Evolutionary conservation across 2,113 vertebrate genomes (phyloP).

Genomic region (Pampusana beccarii): DNA sequence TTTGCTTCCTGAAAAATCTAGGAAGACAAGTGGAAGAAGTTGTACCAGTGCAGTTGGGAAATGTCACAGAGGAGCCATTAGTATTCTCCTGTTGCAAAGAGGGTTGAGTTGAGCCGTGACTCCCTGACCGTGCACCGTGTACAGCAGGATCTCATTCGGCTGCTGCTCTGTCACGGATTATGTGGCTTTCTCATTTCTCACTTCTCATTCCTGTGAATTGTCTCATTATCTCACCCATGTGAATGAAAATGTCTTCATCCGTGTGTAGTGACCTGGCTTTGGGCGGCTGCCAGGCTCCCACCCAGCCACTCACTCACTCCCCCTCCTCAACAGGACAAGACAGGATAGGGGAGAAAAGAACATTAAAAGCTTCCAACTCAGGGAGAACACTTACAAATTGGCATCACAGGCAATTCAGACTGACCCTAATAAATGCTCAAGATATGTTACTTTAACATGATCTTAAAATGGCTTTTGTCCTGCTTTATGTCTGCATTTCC

Average conservation of each 20-base stretch:
- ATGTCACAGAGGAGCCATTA: background rate
- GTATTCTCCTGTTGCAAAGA: background rate
- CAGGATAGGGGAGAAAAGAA: too few relatives aligned
- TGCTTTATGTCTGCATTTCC: too few relatives aligned
- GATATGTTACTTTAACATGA: too few relatives aligned
- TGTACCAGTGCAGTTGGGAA: background rate
- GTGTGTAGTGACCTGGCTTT: background rate
- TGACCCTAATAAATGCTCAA: too few relatives aligned
- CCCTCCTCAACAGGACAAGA: background rate
- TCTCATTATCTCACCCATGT: background rate
- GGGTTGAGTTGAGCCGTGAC: background rate
- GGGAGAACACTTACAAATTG: too few relatives aligned
- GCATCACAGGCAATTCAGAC: too few relatives aligned
- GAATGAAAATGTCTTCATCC: background rate
- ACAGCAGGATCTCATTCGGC: background rate
- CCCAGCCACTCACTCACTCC: background rate
- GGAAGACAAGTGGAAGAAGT: background rate
- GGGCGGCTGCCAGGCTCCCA: background rate
- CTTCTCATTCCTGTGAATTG: background rate
- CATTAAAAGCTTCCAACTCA: too few relatives aligned
- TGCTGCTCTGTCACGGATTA: background rate
- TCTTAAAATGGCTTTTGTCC: too few relatives aligned
- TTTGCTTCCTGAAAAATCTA: background rate
- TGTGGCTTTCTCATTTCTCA: background rate
- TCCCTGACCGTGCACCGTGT: background rate